Conservation (phyloP, 1,140 invertebrate genomes). For the Drosophila ambigua region DNA sequence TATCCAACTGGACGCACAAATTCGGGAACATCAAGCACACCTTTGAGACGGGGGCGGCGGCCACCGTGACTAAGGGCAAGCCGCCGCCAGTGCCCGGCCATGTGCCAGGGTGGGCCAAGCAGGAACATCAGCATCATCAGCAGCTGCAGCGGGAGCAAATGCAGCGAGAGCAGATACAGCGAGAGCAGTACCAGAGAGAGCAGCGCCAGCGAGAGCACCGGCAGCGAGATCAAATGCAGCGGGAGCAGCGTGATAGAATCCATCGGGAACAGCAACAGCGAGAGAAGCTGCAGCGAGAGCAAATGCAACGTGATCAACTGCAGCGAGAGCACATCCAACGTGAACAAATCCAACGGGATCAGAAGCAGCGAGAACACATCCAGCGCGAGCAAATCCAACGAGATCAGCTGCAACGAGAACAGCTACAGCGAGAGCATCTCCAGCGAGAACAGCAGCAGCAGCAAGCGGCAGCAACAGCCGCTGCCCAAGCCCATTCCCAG, state of each 20-base stretch:
- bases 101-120: conserved; percentile 84
- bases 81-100: conserved; percentile 63
- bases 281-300: conserved; percentile 14
- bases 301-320: conserved; percentile 21
- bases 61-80: conserved; percentile 67
- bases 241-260: conserved; percentile 19
- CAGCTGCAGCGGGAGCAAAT: conserved; percentile 40
- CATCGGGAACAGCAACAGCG: conserved; percentile 25
- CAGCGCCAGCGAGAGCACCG: conserved; percentile 32
- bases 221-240: conserved; percentile 15
- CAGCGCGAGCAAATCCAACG: conserved; percentile 37
- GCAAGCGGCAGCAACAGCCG: conserved; percentile 69
- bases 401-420: conserved; percentile 32
- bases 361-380: conserved; percentile 21
- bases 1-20: conserved; percentile 89
- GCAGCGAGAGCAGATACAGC: conserved; percentile 44
- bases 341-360: conserved; percentile 22
- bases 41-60: conserved; percentile 86
- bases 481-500: conserved; percentile 53
- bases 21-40: conserved; percentile 94
- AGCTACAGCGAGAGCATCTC: conserved; percentile 30
- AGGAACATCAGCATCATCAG: conserved; percentile 59
- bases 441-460: conserved; percentile 50
- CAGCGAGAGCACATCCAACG: conserved; percentile 25
- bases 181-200: conserved; percentile 40